Conservation (phyloP, 2,888 invertebrate genomes). For the Polietes domitor region DNA sequence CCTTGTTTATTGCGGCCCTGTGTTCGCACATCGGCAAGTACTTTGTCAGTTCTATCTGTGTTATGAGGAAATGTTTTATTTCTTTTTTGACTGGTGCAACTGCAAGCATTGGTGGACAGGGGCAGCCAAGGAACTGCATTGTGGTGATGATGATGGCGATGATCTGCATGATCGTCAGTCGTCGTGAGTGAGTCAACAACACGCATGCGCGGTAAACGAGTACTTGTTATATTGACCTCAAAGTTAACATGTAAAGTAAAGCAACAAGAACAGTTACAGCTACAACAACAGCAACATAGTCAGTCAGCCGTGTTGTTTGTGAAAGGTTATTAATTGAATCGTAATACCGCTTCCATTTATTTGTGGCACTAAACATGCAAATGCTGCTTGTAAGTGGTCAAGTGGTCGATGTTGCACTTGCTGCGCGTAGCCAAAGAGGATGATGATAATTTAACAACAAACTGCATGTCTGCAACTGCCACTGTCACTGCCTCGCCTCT, state of each 20-base stretch:
- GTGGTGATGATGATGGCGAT: constrained; percentile 13
- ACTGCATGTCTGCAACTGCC: constrained; percentile 37
- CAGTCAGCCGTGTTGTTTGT: constrained; percentile 38
- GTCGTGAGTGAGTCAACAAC: constrained; percentile 36
- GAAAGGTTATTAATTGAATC: constrained; percentile 63
- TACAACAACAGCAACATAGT: constrained; percentile 17
- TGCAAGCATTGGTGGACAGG: background rate
- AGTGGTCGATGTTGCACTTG: background rate
- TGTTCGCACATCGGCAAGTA: background rate
- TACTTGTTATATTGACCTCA: constrained; percentile 50
- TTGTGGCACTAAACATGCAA: constrained; percentile 47
- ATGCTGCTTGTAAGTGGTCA: constrained; percentile 39
- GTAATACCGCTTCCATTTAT: constrained; percentile 59
- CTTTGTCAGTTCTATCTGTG: background rate
- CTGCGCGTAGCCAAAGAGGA: background rate
- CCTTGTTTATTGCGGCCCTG: background rate
- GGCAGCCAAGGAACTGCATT: constrained; percentile 14
- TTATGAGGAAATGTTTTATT: background rate
- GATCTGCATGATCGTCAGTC: constrained; percentile 26
- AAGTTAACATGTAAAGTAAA: constrained; percentile 48
- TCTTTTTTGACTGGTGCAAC: constrained; percentile 5
- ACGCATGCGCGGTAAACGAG: constrained; percentile 43
- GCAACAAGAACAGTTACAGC: constrained; percentile 15
- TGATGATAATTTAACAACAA: constrained; percentile 41
- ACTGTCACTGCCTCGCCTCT: background rate